phyloP scores from a whole-genome alignment of 2,888 invertebrate genomes.

The Portevinia maculata region DNA sequence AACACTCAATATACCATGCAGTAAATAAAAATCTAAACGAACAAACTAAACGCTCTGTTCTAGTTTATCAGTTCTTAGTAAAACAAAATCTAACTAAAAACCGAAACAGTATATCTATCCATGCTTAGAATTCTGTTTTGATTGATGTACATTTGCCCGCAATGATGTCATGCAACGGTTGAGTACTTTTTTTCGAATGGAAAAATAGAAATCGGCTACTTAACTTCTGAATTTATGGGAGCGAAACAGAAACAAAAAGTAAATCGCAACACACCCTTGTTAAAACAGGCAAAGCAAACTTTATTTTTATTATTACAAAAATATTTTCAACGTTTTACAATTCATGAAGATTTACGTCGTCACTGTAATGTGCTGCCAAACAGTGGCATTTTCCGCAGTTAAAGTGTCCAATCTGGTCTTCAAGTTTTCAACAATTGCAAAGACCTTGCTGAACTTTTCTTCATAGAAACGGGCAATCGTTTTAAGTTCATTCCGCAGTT shows the following conservation, averaged over 20 bases:
- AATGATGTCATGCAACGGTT: slow-evolving; percentile 57
- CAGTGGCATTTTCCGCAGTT: slow-evolving; percentile 77
- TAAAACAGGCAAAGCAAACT: slow-evolving; percentile 36
- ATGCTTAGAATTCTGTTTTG: not conserved
- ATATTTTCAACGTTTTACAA: not conserved
- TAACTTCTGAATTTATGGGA: slow-evolving; percentile 37
- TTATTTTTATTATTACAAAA: slow-evolving; percentile 4
- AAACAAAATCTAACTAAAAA: not conserved
- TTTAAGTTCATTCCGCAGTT: slow-evolving; percentile 78
- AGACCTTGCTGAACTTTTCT: slow-evolving; percentile 76
- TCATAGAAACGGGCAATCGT: slow-evolving; percentile 78
- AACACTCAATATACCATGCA: too few species aligned
- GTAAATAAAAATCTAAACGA: too few species aligned
- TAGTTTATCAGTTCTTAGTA: too few species aligned
- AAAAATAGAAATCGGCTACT: slow-evolving; percentile 35
- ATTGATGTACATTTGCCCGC: not conserved
- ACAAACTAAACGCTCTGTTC: too few species aligned
- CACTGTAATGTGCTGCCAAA: slow-evolving; percentile 79
- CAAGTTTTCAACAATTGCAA: slow-evolving; percentile 74
- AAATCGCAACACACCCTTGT: slow-evolving; percentile 29
- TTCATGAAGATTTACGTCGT: slow-evolving; percentile 71
- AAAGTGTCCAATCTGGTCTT: slow-evolving; percentile 76
- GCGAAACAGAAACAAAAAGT: slow-evolving; percentile 59
- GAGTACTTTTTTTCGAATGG: slow-evolving; percentile 14
- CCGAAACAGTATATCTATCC: not conserved